Evolutionary conservation across 2,888 invertebrate genomes (phyloP).

Genomic region (Endomychus coccineus): DNA sequence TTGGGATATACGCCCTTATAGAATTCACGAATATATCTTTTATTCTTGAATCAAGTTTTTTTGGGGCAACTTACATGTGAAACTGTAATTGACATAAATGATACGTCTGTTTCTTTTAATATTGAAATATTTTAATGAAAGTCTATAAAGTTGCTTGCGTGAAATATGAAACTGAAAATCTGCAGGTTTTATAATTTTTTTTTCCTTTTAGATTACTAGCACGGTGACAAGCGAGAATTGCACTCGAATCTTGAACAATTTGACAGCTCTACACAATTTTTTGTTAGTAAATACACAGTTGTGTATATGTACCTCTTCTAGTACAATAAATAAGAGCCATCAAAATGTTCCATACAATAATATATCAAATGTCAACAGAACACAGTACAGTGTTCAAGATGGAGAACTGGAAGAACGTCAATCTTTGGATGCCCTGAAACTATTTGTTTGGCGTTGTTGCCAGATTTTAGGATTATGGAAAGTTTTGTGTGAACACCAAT

Average conservation of each 20-base stretch:
- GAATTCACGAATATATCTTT: too few species aligned
- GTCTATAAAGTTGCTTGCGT: too few species aligned
- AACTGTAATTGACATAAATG: too few species aligned
- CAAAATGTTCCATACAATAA: slow-evolving; percentile 20
- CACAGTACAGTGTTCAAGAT: slow-evolving; percentile 39
- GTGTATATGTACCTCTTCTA: slow-evolving; percentile 23
- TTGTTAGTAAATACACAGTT: slow-evolving; percentile 59
- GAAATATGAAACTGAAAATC: too few species aligned
- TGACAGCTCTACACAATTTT: slow-evolving; percentile 69
- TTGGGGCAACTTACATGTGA: too few species aligned
- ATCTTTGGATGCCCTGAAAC: slow-evolving; percentile 68
- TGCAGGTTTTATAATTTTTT: too few species aligned
- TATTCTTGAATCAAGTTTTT: too few species aligned
- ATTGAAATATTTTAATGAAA: too few species aligned
- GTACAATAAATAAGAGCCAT: neutral
- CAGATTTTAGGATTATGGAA: slow-evolving; percentile 93
- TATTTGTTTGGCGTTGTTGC: slow-evolving; percentile 60
- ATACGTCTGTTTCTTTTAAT: too few species aligned
- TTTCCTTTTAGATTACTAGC: slow-evolving; percentile 58
- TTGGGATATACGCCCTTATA: too few species aligned
- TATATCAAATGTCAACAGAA: slow-evolving; percentile 24
- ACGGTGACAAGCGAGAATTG: slow-evolving; percentile 64
- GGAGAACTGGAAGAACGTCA: slow-evolving; percentile 62
- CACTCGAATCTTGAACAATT: slow-evolving; percentile 62
- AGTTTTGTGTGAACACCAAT: slow-evolving; percentile 85